A percentile compares a stretch with the other conserved stretches of the same genome.
phyloP scores from a whole-genome alignment of 2,113 vertebrate species.

The Atherinomorus stipes region DNA sequence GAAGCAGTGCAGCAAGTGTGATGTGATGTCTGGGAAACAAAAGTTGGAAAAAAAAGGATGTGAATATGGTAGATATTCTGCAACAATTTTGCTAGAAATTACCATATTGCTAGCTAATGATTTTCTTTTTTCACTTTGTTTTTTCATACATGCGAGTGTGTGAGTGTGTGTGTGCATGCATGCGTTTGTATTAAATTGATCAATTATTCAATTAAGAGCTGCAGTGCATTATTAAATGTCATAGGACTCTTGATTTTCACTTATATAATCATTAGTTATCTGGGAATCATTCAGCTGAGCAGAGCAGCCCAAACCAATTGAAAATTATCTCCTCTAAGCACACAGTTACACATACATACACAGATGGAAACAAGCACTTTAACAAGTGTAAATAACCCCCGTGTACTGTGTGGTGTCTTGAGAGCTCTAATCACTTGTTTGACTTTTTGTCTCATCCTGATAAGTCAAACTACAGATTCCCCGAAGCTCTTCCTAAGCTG shows the following conservation, averaged over 20 bases:
- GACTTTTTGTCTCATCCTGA: constrained; percentile 3
- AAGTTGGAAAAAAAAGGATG: neutral
- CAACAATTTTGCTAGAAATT: neutral
- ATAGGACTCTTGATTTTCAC: constrained; percentile 19
- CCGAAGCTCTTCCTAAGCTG: constrained; percentile 46
- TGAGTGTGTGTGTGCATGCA: neutral
- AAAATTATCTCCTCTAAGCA: constrained; percentile 10
- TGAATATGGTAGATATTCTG: neutral
- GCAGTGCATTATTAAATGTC: constrained; percentile 2
- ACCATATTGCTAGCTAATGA: neutral
- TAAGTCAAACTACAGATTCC: constrained; percentile 30
- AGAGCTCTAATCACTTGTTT: constrained; percentile 17
- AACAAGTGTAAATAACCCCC: neutral
- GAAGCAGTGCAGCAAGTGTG: neutral
- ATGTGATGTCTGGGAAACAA: neutral
- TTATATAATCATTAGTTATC: constrained; percentile 8
- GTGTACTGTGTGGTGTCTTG: neutral
- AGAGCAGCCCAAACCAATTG: neutral
- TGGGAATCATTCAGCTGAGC: constrained; percentile 13
- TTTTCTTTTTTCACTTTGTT: neutral
- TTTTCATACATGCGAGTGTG: neutral
- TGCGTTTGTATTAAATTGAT: neutral
- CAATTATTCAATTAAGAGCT: constrained; percentile 20
- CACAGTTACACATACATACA: neutral
- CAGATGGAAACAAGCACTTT: neutral